Percentiles rank a stretch among this genome's conserved stretches.
Conservation (phyloP, 2,888 invertebrate species). For the Liposcelis brunnea region DNA sequence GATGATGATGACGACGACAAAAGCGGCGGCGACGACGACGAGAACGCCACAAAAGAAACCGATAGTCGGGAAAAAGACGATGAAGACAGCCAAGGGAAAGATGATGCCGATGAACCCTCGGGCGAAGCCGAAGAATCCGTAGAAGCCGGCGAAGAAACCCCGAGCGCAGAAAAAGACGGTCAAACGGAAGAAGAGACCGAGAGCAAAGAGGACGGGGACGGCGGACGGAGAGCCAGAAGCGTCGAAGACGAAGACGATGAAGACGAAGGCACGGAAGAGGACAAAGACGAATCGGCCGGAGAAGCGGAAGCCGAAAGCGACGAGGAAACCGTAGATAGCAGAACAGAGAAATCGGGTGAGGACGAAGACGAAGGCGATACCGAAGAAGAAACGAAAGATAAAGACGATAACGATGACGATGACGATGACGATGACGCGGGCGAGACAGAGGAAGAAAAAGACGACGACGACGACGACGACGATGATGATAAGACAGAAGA, state of each 20-base stretch:
- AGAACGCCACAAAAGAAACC: slow-evolving; percentile 7
- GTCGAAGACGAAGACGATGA: slow-evolving; percentile 30
- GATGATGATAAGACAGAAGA: slow-evolving; percentile 17
- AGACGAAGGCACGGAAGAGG: slow-evolving; percentile 23
- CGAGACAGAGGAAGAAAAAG: slow-evolving; percentile 11
- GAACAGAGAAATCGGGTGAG: slow-evolving; percentile 20
- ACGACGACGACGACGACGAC: slow-evolving; percentile 16
- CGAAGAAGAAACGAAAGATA: slow-evolving; percentile 16
- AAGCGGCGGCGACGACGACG: slow-evolving; percentile 11
- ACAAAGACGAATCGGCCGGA: slow-evolving; percentile 23
- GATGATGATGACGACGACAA: slow-evolving; percentile 13
- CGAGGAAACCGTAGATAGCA: slow-evolving; percentile 32
- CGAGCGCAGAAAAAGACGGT: slow-evolving; percentile 15
- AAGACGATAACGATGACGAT: slow-evolving; percentile 13
- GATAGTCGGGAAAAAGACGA: slow-evolving; percentile 12
- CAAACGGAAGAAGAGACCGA: slow-evolving; percentile 17
- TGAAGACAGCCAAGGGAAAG: slow-evolving; percentile 11
- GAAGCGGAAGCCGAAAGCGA: slow-evolving; percentile 34
- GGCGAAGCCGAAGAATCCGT: slow-evolving; percentile 12
- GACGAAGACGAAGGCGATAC: slow-evolving; percentile 15
- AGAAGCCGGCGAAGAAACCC: slow-evolving; percentile 17
- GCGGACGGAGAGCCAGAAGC: slow-evolving; percentile 21
- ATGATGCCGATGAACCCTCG: slow-evolving; percentile 11
- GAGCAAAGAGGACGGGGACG: slow-evolving; percentile 18
- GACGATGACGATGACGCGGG: slow-evolving; percentile 11